These are phyloP conservation scores for Palythoa grandis DNA, from an alignment of 92 coral and sea anemone species.

Conservation along the genomic window DNA sequence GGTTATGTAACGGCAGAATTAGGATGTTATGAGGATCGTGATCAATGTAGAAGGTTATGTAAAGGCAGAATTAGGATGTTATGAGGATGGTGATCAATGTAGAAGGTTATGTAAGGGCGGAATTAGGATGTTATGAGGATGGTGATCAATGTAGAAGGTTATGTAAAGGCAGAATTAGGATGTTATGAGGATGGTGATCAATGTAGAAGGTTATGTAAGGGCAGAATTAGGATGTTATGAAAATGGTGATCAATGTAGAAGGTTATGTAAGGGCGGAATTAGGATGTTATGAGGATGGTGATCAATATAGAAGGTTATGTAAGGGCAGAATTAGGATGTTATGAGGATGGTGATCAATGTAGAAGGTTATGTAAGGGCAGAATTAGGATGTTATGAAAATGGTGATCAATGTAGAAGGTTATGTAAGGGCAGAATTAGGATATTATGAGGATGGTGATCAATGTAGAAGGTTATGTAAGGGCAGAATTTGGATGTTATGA, in stretches of 20 bases:
- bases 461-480: too few species aligned
- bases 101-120: too few species aligned
- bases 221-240: background rate
- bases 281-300: background rate
- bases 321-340: background rate
- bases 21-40: too few species aligned
- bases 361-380: background rate
- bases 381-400: background rate
- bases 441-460: background rate
- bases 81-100: too few species aligned
- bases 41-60: too few species aligned
- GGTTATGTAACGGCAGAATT: too few species aligned
- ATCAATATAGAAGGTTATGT: background rate
- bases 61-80: too few species aligned
- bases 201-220: background rate
- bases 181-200: background rate
- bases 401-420: background rate
- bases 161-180: background rate
- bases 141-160: too few species aligned
- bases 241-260: background rate
- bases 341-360: background rate
- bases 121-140: too few species aligned
- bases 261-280: background rate
- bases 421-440: background rate
- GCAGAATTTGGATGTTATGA: too few species aligned